Evolutionary conservation across 2,113 vertebrate species (phyloP).

Genomic region (Ceyx margarethae): DNA sequence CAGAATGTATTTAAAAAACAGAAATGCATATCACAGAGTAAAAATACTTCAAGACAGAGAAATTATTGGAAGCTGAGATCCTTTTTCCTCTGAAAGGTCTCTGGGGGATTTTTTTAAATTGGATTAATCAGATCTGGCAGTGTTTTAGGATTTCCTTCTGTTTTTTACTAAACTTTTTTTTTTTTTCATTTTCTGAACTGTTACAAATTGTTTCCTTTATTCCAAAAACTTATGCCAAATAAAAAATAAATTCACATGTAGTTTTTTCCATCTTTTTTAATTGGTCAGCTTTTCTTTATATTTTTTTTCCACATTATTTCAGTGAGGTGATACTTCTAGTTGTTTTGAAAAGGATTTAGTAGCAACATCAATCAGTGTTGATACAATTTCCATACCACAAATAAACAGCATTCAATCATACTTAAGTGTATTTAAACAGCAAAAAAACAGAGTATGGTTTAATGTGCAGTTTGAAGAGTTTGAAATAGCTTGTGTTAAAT

Average conservation of each 20-base stretch:
- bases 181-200: neutral
- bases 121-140: neutral
- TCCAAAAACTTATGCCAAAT: neutral
- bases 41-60: neutral
- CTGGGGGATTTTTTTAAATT: neutral
- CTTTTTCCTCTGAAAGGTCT: neutral
- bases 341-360: neutral
- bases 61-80: neutral
- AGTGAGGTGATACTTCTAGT: neutral
- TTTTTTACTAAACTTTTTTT: neutral
- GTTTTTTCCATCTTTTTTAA: neutral
- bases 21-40: neutral
- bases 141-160: neutral
- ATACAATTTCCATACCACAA: neutral
- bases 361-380: neutral
- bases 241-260: neutral
- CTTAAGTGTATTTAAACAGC: neutral
- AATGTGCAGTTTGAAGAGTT: neutral
- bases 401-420: neutral
- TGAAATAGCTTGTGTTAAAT: neutral
- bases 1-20: neutral
- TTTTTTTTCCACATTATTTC: neutral
- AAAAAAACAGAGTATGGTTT: neutral
- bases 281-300: neutral
- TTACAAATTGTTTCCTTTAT: neutral